A percentile compares a stretch with the other conserved stretches of the same genome.
Evolutionary conservation across 2,888 invertebrate species (phyloP).

Genomic region (Chirona hameri): DNA sequence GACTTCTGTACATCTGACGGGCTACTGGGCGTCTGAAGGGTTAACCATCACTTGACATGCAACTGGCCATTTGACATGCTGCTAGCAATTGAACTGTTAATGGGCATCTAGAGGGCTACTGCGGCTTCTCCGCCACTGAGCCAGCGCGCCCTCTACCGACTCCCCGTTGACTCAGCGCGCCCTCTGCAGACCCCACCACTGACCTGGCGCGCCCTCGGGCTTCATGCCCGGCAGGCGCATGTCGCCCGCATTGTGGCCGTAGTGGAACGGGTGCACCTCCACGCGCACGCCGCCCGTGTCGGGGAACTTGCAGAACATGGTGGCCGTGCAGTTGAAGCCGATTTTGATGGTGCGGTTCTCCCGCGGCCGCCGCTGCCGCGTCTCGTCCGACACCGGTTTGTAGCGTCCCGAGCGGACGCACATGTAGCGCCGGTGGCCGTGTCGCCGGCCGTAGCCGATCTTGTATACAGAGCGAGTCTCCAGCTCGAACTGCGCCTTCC

Average conservation of each 20-base stretch:
- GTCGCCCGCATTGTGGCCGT: background rate
- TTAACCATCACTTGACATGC: no score
- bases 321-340: background rate
- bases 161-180: background rate
- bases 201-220: background rate
- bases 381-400: background rate
- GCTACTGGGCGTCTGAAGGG: no score
- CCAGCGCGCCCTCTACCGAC: no score
- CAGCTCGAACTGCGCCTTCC: background rate
- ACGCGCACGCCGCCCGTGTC: background rate
- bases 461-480: background rate
- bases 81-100: no score
- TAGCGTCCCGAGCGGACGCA: background rate
- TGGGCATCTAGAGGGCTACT: no score
- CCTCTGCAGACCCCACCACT: background rate
- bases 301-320: background rate
- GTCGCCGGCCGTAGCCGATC: constrained; percentile 2
- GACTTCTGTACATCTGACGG: no score
- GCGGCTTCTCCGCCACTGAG: no score
- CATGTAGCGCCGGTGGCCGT: background rate
- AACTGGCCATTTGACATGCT: no score
- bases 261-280: background rate
- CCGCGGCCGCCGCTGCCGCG: background rate
- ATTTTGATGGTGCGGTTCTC: background rate
- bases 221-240: background rate